Evolutionary conservation across 1,140 invertebrate genomes (phyloP).

Genomic region (Euglossa dilemma): DNA sequence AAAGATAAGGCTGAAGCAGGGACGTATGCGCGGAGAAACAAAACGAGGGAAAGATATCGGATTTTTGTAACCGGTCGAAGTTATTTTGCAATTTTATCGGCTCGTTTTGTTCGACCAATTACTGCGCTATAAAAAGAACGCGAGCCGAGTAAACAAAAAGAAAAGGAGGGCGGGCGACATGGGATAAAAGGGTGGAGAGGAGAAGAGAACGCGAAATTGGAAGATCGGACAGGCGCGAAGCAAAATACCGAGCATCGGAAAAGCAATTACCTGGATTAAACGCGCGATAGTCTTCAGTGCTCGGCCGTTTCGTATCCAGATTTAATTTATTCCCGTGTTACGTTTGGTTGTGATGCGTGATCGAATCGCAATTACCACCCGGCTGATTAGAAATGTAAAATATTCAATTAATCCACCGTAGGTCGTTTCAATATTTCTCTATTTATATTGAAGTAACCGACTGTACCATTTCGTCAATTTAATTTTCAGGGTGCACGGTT

Average conservation of each 20-base stretch:
- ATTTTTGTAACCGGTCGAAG: conserved; percentile 49
- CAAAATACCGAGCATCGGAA: conserved; percentile 69
- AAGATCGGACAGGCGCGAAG: conserved; percentile 56
- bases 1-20: not conserved
- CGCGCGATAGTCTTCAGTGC: conserved; percentile 61
- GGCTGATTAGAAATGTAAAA: conserved; percentile 68
- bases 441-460: too few relatives aligned
- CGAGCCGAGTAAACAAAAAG: too few relatives aligned
- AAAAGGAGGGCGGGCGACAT: not conserved
- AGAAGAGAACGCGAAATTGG: conserved; percentile 53
- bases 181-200: not conserved
- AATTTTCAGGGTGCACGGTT: too few relatives aligned
- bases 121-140: conserved; percentile 61
- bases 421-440: conserved; percentile 8
- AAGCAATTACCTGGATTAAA: conserved; percentile 76
- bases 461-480: too few relatives aligned
- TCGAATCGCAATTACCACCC: conserved; percentile 66
- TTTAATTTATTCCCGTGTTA: conserved; percentile 69
- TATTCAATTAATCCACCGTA: conserved; percentile 67
- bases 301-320: conserved; percentile 68
- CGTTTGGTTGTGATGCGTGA: conserved; percentile 31
- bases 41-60: conserved; percentile 16
- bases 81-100: conserved; percentile 72
- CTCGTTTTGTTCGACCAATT: conserved; percentile 61
- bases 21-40: not conserved